Base-by-base conservation (phyloP, 2,797 vertebrate genomes). In the Aldrovandia affinis region DNA sequence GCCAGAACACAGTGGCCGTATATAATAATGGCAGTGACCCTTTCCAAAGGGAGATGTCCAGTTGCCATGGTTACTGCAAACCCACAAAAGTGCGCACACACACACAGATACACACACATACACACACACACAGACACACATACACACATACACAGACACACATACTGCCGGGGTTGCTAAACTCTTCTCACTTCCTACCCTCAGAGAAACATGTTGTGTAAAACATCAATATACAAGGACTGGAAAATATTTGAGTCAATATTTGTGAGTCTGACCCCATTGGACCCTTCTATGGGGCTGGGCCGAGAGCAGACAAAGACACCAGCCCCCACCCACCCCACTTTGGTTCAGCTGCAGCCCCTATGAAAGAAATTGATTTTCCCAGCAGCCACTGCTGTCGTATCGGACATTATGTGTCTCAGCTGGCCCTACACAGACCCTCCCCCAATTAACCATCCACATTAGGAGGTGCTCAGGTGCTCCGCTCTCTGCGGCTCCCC, bases 351-450 rank as follows among this genome's bases (percentile, higher is more conserved):
- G 80, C 54, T 59, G 78, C n/a, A 20, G 47, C 33, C 80, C 7
- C 9, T 33, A 10, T 20, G 80, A 78, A 50, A 33, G 57, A 25
- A 61, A 39, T 61, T 20, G 61, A 68, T 82, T 70, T 61, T 55
- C 55, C 55, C 54, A 83, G 44, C 15, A 39, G 65, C 30, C 39
- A n/a, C 39, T 44, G 52, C 39, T 28, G 78, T 63, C n/a, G 9
- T 70, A 70, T 36, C 36, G 30, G 33, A 70, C 33, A 30, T 30
- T 20, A 50, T 50, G 47, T 5, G 30, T 22, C 55, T 44, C 80
- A 81, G 52, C 36, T 81, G 55, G 42, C 80, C 55, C 78, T 2
- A 44, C 14, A 79, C 20, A 78, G 12, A n/a, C 75, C 75, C 15
- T 10, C 73, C 14, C 44, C 42, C 42, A 2, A 25, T 18, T n/a